Base-by-base conservation (phyloP, 2,888 invertebrate genomes). In the Halocaridina rubra region DNA sequence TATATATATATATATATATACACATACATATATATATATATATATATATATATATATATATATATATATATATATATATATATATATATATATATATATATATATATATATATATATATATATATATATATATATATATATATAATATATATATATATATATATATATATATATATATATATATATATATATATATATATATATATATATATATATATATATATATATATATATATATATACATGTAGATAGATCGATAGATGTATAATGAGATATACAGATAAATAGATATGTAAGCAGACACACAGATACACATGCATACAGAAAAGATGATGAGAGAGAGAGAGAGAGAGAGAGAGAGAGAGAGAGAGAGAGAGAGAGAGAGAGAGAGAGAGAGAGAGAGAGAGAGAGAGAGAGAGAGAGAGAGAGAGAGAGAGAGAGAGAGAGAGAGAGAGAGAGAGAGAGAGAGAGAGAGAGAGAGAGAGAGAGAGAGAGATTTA, bases 161-260 rank as follows among this genome's bases (percentile, higher is more conserved):
- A 59, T 59, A 59, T 59, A 59, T 59, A 59, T 59, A 59, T 59
- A 59, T 59, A 59, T 59, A 59, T 59, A 59, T 59, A 59, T 59
- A 59, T 59, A 59, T 59, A 59, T 59, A 59, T 59, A 59, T 59
- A 59, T 59, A 59, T 59, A 59, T 59, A 59, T 59, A 59, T 59
- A 59, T 59, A 59, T 59, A 59, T 59, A 59, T 59, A 59, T 59
- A 59, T 59, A 59, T 59, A 59, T 59, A 59, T 59, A 59, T 59
- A 59, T 59, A 59, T 59, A 59, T 59, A 59, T 59, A 59, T 59
- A 59, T 59, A 59, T 59, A 59, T 59, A 59, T 59, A 59, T 59
- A 59, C 22, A 59, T 59, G 22, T 59, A 59, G n/a, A 59, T 59
- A 59, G n/a, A 59, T 59, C n/a, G n/a, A 59, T 59, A 59, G n/a